Conservation (phyloP, 2,113 vertebrate genomes). For the Turdus rufiventris region DNA sequence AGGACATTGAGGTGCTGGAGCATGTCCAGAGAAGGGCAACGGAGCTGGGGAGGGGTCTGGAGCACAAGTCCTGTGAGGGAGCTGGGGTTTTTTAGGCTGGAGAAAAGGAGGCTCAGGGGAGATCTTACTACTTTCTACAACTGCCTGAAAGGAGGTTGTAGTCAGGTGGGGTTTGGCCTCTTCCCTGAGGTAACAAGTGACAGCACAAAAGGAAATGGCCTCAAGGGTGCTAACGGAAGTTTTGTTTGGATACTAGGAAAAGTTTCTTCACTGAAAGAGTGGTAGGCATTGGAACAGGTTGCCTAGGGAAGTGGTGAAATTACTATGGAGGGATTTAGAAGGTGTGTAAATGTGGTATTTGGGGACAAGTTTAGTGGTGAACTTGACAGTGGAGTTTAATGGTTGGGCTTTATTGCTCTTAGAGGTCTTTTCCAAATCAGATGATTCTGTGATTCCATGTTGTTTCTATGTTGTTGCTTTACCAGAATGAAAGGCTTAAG, state of each 20-base stretch:
- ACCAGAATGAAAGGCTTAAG: not conserved
- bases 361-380: not conserved
- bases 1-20: no score
- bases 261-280: not conserved
- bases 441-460: not conserved
- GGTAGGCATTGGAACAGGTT: not conserved
- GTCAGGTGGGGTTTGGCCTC: no score
- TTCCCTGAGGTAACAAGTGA: no score
- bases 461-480: not conserved
- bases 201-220: not conserved
- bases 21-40: no score
- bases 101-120: no score
- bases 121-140: no score
- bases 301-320: not conserved
- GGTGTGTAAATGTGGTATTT: not conserved
- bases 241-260: not conserved
- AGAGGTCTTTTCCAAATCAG: not conserved
- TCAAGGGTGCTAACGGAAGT: not conserved
- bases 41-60: no score
- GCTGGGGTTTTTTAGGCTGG: no score
- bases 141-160: no score
- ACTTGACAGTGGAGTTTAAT: not conserved
- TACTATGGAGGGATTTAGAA: not conserved
- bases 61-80: no score
- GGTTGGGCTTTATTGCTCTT: not conserved